Conservation (phyloP, 2,797 vertebrate genomes). For the Vipera ursinii region DNA sequence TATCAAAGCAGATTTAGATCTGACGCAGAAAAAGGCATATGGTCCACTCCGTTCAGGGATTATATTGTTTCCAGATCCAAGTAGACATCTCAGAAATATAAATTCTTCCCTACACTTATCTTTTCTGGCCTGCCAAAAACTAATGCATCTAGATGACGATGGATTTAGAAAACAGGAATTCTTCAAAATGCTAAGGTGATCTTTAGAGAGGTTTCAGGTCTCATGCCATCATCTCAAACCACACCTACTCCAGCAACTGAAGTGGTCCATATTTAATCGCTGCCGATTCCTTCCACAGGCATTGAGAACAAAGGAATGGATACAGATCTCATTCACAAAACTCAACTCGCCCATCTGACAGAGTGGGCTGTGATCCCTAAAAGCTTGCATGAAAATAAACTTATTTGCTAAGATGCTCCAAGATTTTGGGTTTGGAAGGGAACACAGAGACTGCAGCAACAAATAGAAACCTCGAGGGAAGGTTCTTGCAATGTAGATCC, state of each 20-base stretch:
- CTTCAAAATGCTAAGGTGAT: neutral
- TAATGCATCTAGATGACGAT: neutral
- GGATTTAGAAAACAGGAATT: neutral
- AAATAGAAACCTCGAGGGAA: neutral
- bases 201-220: neutral
- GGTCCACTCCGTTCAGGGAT: neutral
- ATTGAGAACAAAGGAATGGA: neutral
- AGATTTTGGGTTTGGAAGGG: neutral
- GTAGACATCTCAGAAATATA: neutral
- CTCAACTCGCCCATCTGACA: neutral
- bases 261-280: neutral
- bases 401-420: neutral
- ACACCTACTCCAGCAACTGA: neutral
- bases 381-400: neutral
- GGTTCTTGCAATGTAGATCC: neutral
- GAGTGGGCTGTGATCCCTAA: neutral
- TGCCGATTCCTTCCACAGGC: neutral
- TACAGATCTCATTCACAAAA: neutral
- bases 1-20: neutral
- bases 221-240: neutral
- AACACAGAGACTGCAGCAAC: neutral
- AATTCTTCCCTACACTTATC: neutral
- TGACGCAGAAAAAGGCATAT: neutral
- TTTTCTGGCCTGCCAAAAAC: neutral
- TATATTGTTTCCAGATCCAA: neutral